A percentile compares a stretch with the other conserved stretches of the same genome.
These are phyloP conservation scores for Cotesia glomerata DNA, from an alignment of 1,140 invertebrate genomes.

Conservation along the genomic window DNA sequence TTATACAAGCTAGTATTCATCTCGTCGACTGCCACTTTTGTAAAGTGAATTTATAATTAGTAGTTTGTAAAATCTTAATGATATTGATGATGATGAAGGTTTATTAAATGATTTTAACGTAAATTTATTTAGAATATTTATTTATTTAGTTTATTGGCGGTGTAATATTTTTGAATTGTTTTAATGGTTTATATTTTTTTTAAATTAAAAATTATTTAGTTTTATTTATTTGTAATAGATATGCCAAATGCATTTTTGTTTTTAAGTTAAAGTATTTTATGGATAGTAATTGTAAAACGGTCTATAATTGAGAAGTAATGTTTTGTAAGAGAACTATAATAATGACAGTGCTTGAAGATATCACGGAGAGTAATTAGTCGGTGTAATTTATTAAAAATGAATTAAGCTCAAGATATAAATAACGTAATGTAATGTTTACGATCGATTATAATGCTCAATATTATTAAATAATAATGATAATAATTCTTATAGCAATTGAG, in stretches of 20 bases:
- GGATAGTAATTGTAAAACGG: constrained; percentile 15
- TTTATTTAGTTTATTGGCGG: not conserved
- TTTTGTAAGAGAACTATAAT: not conserved
- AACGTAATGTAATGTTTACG: constrained; percentile 12
- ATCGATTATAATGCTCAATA: constrained; percentile 38
- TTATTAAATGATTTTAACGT: too few species aligned
- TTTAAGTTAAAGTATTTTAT: constrained; percentile 46
- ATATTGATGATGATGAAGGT: not conserved
- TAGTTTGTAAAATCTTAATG: not conserved
- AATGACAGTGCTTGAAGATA: not conserved
- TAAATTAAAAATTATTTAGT: not conserved
- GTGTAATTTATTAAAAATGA: constrained; percentile 7
- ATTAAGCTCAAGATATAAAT: constrained; percentile 11
- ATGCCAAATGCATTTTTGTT: constrained; percentile 53
- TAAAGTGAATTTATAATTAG: too few species aligned
- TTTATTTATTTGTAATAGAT: constrained; percentile 31
- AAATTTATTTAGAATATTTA: not conserved
- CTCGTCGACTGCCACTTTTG: not conserved
- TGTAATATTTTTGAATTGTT: not conserved
- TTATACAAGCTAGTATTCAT: not conserved
- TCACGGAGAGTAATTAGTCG: constrained; percentile 37
- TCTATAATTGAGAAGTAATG: constrained; percentile 16
- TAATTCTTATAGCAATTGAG: too few species aligned
- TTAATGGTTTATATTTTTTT: not conserved
- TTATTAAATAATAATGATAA: too few species aligned